Evolutionary conservation across 2,113 vertebrate genomes (phyloP).

Genomic region (Progne subis): DNA sequence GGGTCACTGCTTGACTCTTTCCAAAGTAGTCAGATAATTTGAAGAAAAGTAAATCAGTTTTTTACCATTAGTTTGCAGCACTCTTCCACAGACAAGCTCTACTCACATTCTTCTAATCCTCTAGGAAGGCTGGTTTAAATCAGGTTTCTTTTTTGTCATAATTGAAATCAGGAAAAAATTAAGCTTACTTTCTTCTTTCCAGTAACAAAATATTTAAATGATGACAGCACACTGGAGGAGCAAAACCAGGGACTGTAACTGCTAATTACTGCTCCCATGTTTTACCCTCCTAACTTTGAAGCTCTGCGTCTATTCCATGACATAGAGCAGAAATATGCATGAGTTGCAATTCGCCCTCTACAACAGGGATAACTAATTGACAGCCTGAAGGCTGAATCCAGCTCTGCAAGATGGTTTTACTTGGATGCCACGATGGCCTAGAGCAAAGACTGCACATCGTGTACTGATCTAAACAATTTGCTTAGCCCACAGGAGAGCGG

Average conservation of each 20-base stretch:
- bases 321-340: constrained; percentile 18
- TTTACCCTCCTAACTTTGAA: constrained; percentile 31
- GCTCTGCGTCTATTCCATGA: background rate
- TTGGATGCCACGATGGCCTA: background rate
- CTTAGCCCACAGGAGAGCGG: background rate
- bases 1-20: background rate
- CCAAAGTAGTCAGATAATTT: background rate
- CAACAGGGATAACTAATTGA: constrained; percentile 14
- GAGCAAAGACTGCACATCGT: background rate
- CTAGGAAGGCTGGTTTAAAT: constrained; percentile 4
- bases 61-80: background rate
- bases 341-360: background rate
- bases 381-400: constrained; percentile 6
- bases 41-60: background rate
- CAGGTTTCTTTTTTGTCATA: background rate
- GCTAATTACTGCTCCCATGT: constrained; percentile 26
- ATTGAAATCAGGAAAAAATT: constrained; percentile 22
- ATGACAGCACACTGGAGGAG: constrained; percentile 15
- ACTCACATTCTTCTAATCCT: background rate
- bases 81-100: background rate
- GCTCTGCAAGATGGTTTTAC: background rate
- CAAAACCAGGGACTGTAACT: background rate
- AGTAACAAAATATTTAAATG: constrained; percentile 39
- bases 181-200: constrained; percentile 1
- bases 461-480: background rate